Conservation (phyloP, 2,888 invertebrate genomes). For the Coleophora flavipennella region DNA sequence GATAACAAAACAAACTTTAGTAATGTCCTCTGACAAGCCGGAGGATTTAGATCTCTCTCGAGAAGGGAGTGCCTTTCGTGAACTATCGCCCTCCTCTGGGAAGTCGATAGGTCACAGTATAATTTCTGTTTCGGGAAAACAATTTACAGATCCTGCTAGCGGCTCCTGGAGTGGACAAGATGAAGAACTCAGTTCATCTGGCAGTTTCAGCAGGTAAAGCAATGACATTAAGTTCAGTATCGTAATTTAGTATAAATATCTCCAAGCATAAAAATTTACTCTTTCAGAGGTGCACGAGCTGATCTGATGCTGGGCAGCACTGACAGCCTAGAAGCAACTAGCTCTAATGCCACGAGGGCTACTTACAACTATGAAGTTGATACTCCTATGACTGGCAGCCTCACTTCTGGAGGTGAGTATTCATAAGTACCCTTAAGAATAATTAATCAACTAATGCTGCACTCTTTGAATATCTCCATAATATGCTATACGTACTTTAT, state of each 20-base stretch:
- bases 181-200: slow-evolving; percentile 66
- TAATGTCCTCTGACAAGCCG: slow-evolving; percentile 48
- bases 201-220: slow-evolving; percentile 63
- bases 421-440: neutral
- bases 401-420: slow-evolving; percentile 77
- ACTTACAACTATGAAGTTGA: slow-evolving; percentile 89
- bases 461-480: too few species aligned
- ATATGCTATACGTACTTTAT: too few species aligned
- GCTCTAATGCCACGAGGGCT: slow-evolving; percentile 85
- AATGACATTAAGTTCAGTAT: neutral
- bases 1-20: slow-evolving; percentile 46
- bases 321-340: slow-evolving; percentile 83
- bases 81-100: slow-evolving; percentile 67
- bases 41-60: slow-evolving; percentile 59
- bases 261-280: neutral
- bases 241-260: neutral
- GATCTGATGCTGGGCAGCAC: slow-evolving; percentile 77
- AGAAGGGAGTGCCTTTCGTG: slow-evolving; percentile 55
- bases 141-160: slow-evolving; percentile 71
- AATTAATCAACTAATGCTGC: too few species aligned
- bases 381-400: slow-evolving; percentile 88
- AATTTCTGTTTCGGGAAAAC: slow-evolving; percentile 62
- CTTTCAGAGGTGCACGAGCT: slow-evolving; percentile 49
- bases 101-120: slow-evolving; percentile 64
- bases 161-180: slow-evolving; percentile 71